These are phyloP conservation scores for Cariama cristata DNA, from an alignment of 2,113 vertebrate genomes.

Conservation along the genomic window DNA sequence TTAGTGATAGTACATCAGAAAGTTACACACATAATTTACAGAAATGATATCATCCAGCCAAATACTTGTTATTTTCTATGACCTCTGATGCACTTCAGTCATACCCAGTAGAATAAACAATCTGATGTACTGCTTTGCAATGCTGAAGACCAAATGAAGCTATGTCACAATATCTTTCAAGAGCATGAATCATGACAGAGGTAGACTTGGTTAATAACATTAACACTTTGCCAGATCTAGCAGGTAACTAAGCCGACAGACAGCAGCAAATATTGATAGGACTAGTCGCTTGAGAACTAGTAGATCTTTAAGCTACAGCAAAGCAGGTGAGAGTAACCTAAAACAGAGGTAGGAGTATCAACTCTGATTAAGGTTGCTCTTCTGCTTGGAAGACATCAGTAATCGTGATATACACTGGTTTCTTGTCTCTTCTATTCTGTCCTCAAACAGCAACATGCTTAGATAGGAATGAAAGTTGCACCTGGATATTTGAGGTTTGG, in stretches of 20 bases:
- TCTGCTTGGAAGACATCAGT: background rate
- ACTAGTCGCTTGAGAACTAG: background rate
- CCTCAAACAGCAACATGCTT: background rate
- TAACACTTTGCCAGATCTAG: background rate
- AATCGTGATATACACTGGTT: background rate
- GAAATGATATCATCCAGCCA: background rate
- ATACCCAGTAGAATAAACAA: background rate
- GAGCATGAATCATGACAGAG: background rate
- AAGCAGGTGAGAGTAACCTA: background rate
- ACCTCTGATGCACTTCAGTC: background rate
- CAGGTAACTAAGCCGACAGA: background rate
- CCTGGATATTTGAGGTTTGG: background rate
- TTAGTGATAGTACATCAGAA: background rate
- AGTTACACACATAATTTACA: background rate
- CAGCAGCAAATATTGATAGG: background rate
- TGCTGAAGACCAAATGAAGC: background rate
- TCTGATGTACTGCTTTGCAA: background rate
- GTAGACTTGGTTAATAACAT: background rate
- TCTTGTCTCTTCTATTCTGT: background rate
- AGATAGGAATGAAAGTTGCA: background rate
- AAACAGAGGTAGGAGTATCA: background rate
- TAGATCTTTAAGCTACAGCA: background rate
- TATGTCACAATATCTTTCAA: background rate
- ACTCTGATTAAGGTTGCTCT: background rate
- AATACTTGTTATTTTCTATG: background rate